These are phyloP conservation scores for Pelvicachromis taeniatus DNA, from an alignment of 2,113 vertebrate genomes.

Conservation along the genomic window DNA sequence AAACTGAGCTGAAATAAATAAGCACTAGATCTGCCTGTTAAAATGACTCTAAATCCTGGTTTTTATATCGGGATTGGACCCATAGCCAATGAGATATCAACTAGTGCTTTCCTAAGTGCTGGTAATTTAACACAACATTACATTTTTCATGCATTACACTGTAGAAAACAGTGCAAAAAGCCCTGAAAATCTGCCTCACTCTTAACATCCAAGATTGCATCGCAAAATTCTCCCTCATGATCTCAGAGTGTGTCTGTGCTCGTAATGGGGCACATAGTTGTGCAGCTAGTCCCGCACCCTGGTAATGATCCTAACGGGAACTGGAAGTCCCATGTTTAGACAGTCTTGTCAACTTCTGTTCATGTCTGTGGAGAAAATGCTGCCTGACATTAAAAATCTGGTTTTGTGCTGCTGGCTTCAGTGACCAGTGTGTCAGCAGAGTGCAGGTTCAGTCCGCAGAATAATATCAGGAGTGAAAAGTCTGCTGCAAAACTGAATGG, in stretches of 20 bases:
- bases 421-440: not conserved
- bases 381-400: not conserved
- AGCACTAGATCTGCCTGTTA: not conserved
- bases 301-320: not conserved
- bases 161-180: not conserved
- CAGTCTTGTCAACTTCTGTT: not conserved
- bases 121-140: not conserved
- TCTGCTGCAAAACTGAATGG: not conserved
- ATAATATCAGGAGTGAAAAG: not conserved
- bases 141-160: not conserved
- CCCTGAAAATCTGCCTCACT: not conserved
- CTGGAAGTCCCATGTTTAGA: not conserved
- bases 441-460: not conserved
- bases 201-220: not conserved
- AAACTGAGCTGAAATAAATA: not conserved
- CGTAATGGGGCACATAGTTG: not conserved
- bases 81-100: not conserved
- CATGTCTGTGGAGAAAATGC: not conserved
- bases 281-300: not conserved
- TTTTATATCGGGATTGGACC: not conserved
- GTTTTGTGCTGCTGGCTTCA: not conserved
- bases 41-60: not conserved
- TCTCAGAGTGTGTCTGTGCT: not conserved
- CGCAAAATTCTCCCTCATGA: not conserved
- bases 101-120: not conserved